Conservation (phyloP, 2,113 vertebrate species). For the Aspiorhynchus laticeps region DNA sequence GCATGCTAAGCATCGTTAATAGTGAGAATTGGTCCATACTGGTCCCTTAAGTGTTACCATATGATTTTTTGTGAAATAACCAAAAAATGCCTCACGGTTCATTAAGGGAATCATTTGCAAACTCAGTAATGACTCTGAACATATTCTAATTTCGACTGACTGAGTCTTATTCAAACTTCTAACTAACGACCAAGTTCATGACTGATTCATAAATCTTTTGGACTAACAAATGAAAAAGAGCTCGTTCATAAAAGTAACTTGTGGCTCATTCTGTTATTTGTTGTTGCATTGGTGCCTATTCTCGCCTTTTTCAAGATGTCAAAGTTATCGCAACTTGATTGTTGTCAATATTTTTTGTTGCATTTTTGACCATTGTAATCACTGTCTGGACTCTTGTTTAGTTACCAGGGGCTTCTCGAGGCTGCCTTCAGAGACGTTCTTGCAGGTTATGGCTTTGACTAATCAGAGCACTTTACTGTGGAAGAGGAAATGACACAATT, state of each 20-base stretch:
- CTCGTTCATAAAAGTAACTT: neutral
- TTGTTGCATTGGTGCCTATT: neutral
- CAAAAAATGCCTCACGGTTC: neutral
- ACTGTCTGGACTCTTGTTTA: neutral
- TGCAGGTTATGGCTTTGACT: slow-evolving; percentile 56
- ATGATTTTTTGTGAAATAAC: neutral
- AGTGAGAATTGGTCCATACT: too few species aligned
- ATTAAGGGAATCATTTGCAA: neutral
- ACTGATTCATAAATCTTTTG: neutral
- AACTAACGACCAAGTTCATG: neutral
- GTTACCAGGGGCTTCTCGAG: neutral
- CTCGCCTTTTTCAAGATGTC: neutral
- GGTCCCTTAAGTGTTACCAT: too few species aligned
- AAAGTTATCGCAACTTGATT: neutral
- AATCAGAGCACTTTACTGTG: slow-evolving; percentile 50
- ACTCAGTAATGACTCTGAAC: neutral
- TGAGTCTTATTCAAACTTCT: neutral
- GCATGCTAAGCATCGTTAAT: too few species aligned
- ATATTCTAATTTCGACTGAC: neutral
- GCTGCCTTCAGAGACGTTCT: neutral
- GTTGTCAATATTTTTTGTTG: neutral
- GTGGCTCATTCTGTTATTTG: neutral
- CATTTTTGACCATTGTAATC: neutral
- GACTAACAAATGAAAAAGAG: neutral
- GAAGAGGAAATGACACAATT: slow-evolving; percentile 65